phyloP scores from a whole-genome alignment of 2,113 vertebrate genomes.

The Hylia prasina region DNA sequence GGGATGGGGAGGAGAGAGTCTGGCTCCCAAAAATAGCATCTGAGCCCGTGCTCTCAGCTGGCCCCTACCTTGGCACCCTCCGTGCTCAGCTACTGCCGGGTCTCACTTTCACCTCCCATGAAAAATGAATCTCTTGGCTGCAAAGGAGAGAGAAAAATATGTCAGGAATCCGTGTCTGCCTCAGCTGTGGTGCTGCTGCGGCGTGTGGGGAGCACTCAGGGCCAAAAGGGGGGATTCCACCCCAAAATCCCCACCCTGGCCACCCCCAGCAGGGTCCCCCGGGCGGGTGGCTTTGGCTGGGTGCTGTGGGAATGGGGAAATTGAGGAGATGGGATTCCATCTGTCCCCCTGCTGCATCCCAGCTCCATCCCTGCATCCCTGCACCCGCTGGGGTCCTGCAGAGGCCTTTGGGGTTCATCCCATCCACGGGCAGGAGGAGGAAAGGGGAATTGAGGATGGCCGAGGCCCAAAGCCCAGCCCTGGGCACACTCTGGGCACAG shows the following conservation, averaged over 20 bases:
- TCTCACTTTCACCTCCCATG: slow-evolving; percentile 68
- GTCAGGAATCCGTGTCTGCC: slow-evolving; percentile 28
- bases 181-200: neutral
- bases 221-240: neutral
- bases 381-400: neutral
- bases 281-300: neutral
- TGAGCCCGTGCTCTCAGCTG: slow-evolving; percentile 62
- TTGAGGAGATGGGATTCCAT: neutral
- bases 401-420: neutral
- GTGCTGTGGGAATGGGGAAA: neutral
- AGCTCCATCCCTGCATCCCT: neutral
- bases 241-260: neutral
- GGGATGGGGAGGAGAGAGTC: slow-evolving; percentile 46
- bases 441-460: neutral
- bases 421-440: neutral
- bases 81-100: slow-evolving; percentile 63
- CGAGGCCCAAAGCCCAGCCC: neutral
- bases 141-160: slow-evolving; percentile 40
- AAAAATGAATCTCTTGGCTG: slow-evolving; percentile 68
- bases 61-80: slow-evolving; percentile 72
- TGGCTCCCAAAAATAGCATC: slow-evolving; percentile 69
- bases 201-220: accelerated
- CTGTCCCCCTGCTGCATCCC: neutral
- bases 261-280: accelerated
- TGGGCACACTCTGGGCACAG: accelerated